Evolutionary conservation across 2,888 invertebrate species (phyloP).

Genomic region (Lasioglossum villosulum): DNA sequence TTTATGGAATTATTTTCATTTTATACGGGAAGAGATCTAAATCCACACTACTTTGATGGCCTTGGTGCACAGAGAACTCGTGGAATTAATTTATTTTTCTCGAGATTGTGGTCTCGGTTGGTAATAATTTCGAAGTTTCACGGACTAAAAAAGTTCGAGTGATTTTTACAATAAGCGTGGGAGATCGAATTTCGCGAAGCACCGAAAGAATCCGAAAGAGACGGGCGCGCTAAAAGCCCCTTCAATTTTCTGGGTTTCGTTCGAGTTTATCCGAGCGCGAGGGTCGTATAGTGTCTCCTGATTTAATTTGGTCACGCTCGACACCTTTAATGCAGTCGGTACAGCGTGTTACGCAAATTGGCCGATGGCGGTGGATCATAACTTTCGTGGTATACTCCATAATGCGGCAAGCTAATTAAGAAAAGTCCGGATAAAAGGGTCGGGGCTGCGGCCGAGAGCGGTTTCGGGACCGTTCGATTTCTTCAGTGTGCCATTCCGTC

Average conservation of each 20-base stretch:
- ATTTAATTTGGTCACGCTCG: slow-evolving; percentile 12
- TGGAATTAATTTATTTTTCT: not conserved
- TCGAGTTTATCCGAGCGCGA: not conserved
- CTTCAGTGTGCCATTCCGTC: slow-evolving; percentile 34
- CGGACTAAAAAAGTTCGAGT: not conserved
- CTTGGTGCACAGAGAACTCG: not conserved
- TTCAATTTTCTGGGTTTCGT: not conserved
- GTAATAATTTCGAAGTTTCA: not conserved
- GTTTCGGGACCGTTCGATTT: slow-evolving; percentile 49
- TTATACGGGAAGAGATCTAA: not conserved
- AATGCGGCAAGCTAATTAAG: slow-evolving; percentile 55
- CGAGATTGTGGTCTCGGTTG: not conserved
- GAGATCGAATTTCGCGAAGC: not conserved
- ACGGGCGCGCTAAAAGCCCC: not conserved
- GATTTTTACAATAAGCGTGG: not conserved
- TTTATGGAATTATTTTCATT: not conserved
- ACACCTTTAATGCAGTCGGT: slow-evolving; percentile 31
- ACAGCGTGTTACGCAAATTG: slow-evolving; percentile 65
- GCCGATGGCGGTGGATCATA: slow-evolving; percentile 43
- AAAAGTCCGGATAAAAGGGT: slow-evolving; percentile 58
- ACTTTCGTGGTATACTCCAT: slow-evolving; percentile 47
- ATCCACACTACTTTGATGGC: too few species aligned
- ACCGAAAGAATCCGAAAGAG: not conserved
- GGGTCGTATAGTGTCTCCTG: not conserved
- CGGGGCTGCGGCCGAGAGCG: not conserved